These are phyloP conservation scores for Oxytorus armatus DNA, from an alignment of 2,888 invertebrate genomes.

Conservation along the genomic window DNA sequence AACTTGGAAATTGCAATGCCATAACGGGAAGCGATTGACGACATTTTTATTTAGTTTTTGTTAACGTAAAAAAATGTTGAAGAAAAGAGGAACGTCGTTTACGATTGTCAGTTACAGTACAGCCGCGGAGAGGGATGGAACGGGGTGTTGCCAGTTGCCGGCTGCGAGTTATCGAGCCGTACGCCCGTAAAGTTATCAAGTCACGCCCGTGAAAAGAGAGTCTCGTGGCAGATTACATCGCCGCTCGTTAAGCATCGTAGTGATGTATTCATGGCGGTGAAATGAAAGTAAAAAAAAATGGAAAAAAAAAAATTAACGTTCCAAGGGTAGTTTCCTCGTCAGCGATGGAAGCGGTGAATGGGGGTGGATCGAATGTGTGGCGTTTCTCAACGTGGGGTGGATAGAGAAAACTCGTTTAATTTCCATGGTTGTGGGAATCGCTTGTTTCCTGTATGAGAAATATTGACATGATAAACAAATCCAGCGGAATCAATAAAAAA, in stretches of 20 bases:
- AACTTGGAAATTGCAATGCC: conserved; percentile 35
- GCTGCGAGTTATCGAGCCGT: conserved; percentile 45
- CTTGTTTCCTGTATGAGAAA: background rate
- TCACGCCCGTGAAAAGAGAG: conserved; percentile 27
- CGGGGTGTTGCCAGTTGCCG: conserved; percentile 20
- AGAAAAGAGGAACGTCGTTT: conserved; percentile 8
- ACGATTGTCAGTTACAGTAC: conserved; percentile 22
- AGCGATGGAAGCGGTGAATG: background rate
- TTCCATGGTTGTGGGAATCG: background rate
- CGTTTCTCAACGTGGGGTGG: too few relatives aligned
- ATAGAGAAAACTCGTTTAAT: too few relatives aligned
- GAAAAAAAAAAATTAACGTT: conserved; percentile 6
- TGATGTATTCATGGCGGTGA: conserved; percentile 46
- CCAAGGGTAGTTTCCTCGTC: background rate
- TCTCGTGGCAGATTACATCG: conserved; percentile 41
- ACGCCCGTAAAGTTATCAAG: conserved; percentile 51
- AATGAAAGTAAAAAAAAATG: conserved; percentile 12
- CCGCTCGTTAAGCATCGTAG: conserved; percentile 44
- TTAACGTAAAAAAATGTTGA: conserved; percentile 14
- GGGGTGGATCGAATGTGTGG: background rate
- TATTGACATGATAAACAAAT: too few relatives aligned
- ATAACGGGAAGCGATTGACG: conserved; percentile 1
- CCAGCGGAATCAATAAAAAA: too few relatives aligned
- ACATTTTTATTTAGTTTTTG: too few relatives aligned
- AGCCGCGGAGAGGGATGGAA: conserved; percentile 11